phyloP scores from a whole-genome alignment of 1,140 invertebrate genomes.

The Eupeodes corollae region DNA sequence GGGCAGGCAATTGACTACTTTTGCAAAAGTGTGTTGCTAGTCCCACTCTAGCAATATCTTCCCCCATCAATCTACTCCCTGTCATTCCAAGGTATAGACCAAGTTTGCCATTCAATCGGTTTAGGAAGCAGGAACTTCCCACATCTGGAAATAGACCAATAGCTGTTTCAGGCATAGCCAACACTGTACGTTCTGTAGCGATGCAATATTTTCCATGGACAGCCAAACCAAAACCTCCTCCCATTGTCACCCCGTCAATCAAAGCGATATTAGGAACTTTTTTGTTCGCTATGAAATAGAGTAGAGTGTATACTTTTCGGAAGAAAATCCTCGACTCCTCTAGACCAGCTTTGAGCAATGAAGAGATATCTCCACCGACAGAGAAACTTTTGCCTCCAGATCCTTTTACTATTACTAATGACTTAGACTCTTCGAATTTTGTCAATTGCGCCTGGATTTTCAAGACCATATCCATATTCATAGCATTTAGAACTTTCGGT shows the following conservation, averaged over 20 bases:
- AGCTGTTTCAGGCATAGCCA: conserved; percentile 96
- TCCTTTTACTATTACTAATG: conserved; percentile 81
- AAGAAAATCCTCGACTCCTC: conserved; percentile 75
- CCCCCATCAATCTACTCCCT: conserved; percentile 64
- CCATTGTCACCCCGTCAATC: conserved; percentile 98
- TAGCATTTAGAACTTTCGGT: conserved; percentile 86
- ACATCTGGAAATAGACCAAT: conserved; percentile 99
- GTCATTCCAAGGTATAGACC: conserved; percentile 93
- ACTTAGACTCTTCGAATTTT: conserved; percentile 75
- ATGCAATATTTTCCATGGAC: conserved; percentile 87
- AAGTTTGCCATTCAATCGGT: conserved; percentile 72
- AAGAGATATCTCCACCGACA: conserved; percentile 92
- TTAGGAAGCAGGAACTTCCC: conserved; percentile 83
- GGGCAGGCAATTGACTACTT: conserved; percentile 50
- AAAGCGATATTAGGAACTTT: conserved; percentile 87
- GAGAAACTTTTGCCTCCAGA: conserved; percentile 92
- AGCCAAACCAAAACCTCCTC: conserved; percentile 94
- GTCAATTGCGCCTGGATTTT: conserved; percentile 70
- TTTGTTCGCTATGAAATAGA: conserved; percentile 87
- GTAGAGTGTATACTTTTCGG: conserved; percentile 78
- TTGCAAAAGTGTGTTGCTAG: conserved; percentile 88
- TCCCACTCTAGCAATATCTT: conserved; percentile 79
- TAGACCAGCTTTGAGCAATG: conserved; percentile 57
- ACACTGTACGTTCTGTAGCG: conserved; percentile 91
- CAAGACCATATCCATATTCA: conserved; percentile 81